Conservation (phyloP, 2,797 vertebrate species). For the Coilia nasus region DNA sequence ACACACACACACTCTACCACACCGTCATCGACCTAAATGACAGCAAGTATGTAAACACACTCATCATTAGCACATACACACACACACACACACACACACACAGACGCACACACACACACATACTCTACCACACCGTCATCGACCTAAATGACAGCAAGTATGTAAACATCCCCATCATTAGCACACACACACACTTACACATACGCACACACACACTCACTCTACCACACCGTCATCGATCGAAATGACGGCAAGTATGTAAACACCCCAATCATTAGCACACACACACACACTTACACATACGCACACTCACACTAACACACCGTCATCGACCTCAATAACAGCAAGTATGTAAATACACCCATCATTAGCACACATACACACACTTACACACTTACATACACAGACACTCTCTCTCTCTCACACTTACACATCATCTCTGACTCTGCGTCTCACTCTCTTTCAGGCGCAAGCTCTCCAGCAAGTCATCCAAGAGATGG, state of each 20-base stretch:
- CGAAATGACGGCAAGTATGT: too few relatives aligned
- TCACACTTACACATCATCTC: too few relatives aligned
- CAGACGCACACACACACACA: neutral
- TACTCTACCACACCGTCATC: neutral
- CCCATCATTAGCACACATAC: too few relatives aligned
- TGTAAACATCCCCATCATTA: too few relatives aligned
- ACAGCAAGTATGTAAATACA: slow-evolving; percentile 80
- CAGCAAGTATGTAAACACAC: too few relatives aligned
- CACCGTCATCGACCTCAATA: slow-evolving; percentile 88
- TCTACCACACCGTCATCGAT: too few relatives aligned
- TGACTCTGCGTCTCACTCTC: neutral
- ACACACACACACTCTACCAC: neutral
- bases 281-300: too few relatives aligned
- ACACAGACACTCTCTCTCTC: neutral
- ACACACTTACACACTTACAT: neutral
- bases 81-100: neutral
- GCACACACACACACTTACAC: slow-evolving; percentile 17
- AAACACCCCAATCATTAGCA: too few relatives aligned
- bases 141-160: too few relatives aligned
- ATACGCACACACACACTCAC: too few relatives aligned
- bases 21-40: neutral
- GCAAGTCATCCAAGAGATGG: slow-evolving; percentile 94
- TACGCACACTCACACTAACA: slow-evolving; percentile 68
- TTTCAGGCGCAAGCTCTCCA: slow-evolving; percentile 91
- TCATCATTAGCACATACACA: neutral